These are phyloP conservation scores for Chloroclysta siterata DNA, from an alignment of 2,888 invertebrate genomes.

Conservation along the genomic window DNA sequence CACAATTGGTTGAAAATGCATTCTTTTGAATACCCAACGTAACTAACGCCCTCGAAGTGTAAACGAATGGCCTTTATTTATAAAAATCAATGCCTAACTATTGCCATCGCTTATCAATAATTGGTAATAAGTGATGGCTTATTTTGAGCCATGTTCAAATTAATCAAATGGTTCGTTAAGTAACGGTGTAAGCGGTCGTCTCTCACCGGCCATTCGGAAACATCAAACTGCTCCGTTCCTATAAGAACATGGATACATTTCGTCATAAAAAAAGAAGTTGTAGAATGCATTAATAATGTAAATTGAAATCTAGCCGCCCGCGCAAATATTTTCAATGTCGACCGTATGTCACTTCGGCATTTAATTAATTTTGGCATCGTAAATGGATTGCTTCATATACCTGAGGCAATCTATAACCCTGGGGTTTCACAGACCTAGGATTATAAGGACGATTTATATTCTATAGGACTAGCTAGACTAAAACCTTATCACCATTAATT, in stretches of 20 bases:
- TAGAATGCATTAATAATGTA: conserved; percentile 34
- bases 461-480: too few relatives aligned
- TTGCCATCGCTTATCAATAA: too few relatives aligned
- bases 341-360: conserved; percentile 32
- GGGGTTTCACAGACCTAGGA: conserved; percentile 12
- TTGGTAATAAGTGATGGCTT: too few relatives aligned
- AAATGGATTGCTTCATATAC: conserved; percentile 17
- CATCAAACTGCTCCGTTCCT: not conserved
- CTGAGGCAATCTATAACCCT: conserved; percentile 30
- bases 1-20: conserved; percentile 43
- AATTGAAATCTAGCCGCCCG: conserved; percentile 40
- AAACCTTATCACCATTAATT: too few relatives aligned
- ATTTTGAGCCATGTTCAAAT: too few relatives aligned
- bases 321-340: conserved; percentile 39
- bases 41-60: not conserved
- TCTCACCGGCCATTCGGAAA: not conserved
- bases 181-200: too few relatives aligned
- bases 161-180: too few relatives aligned
- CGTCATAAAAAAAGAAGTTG: conserved; percentile 6
- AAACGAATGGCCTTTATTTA: not conserved
- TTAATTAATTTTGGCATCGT: conserved; percentile 32
- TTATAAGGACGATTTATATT: too few relatives aligned
- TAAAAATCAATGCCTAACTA: not conserved
- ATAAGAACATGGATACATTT: conserved; percentile 8
- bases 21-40: conserved; percentile 27